Evolutionary conservation across 2,113 vertebrate species (phyloP).

Genomic region (Solea solea): DNA sequence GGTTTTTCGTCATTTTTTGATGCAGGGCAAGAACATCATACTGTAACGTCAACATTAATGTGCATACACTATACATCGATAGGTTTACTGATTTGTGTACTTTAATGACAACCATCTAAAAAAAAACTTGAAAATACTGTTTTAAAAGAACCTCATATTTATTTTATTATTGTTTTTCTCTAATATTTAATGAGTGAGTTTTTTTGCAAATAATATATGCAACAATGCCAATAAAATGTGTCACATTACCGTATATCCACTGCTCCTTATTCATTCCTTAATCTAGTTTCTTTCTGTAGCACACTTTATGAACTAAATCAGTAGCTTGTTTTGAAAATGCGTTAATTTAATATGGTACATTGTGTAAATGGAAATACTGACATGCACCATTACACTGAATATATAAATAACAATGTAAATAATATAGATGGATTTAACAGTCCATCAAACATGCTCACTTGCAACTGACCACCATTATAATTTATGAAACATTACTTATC

Average conservation of each 20-base stretch:
- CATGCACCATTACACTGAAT: neutral
- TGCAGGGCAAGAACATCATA: constrained; percentile 21
- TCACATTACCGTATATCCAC: neutral
- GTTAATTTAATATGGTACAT: neutral
- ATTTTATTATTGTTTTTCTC: constrained; percentile 62
- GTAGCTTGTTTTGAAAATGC: neutral
- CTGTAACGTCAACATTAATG: constrained; percentile 21
- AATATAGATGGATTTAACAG: no score
- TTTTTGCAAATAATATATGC: constrained; percentile 49
- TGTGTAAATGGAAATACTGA: no score
- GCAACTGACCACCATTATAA: no score
- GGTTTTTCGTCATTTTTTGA: constrained; percentile 34
- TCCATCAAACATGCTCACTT: no score
- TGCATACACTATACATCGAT: constrained; percentile 28
- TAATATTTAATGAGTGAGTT: constrained; percentile 51
- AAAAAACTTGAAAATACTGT: constrained; percentile 58
- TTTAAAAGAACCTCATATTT: constrained; percentile 63
- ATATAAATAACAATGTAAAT: neutral
- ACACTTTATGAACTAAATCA: neutral
- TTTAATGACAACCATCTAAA: constrained; percentile 36
- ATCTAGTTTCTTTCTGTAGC: neutral
- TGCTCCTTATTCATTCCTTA: neutral
- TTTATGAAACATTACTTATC: neutral
- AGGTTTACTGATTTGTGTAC: constrained; percentile 50
- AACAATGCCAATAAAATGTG: constrained; percentile 63